A percentile compares a stretch with the other conserved stretches of the same genome.
These are phyloP conservation scores for Pelobates fuscus DNA, from an alignment of 2,113 vertebrate species.

Conservation along the genomic window DNA sequence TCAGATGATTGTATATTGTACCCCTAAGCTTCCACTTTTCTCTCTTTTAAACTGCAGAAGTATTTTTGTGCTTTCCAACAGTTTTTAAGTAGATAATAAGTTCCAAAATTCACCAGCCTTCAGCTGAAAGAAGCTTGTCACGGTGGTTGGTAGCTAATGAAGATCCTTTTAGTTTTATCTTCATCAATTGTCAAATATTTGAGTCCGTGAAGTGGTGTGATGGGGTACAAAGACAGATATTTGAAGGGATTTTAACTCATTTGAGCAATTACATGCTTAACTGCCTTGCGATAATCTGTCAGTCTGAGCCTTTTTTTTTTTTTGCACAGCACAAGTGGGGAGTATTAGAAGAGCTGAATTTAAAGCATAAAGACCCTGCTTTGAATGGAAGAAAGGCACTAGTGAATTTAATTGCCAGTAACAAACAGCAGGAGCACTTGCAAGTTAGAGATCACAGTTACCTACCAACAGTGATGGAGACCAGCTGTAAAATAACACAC, in stretches of 20 bases:
- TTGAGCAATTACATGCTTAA: constrained; percentile 99
- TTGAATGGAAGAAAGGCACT: constrained; percentile 97
- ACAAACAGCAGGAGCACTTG: constrained; percentile 99
- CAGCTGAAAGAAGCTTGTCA: constrained; percentile 80
- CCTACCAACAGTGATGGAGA: constrained; percentile 81
- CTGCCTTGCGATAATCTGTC: constrained; percentile 99
- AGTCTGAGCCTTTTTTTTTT: constrained; percentile 89
- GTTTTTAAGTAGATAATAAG: constrained; percentile 81
- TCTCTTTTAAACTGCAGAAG: constrained; percentile 71
- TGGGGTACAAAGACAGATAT: constrained; percentile 99
- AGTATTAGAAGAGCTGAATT: constrained; percentile 96
- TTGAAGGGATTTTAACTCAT: constrained; percentile 99
- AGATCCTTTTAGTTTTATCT: constrained; percentile 94
- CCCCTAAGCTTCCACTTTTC: constrained; percentile 63
- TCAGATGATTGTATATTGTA: constrained; percentile 46
- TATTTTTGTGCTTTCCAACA: constrained; percentile 78
- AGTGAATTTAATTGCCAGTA: constrained; percentile 99
- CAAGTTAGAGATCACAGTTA: constrained; percentile 94
- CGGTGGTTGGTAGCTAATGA: constrained; percentile 89
- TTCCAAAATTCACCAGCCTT: constrained; percentile 77
- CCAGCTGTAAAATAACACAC: constrained; percentile 63
- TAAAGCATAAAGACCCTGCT: constrained; percentile 92
- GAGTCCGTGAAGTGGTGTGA: constrained; percentile 98
- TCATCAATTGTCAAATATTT: constrained; percentile 99
- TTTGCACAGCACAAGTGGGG: constrained; percentile 83